Conservation (phyloP, 1,140 invertebrate genomes). For the Aphelenchoides fujianensis region DNA sequence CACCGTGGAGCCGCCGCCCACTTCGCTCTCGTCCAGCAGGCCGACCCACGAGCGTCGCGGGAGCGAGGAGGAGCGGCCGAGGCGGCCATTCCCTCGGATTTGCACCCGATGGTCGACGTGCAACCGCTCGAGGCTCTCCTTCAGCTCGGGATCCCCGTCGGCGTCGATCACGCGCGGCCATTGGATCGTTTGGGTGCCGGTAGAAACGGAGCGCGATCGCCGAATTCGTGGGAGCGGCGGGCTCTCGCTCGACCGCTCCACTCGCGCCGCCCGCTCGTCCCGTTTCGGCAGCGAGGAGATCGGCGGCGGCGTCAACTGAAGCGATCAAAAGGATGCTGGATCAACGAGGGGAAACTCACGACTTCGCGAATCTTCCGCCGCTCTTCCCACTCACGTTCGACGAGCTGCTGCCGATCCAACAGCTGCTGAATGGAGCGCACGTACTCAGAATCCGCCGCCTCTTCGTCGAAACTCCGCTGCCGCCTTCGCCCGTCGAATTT, state of each 20-base stretch:
- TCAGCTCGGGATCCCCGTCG: not conserved
- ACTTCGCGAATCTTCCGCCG: not conserved
- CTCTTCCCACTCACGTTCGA: slow-evolving; percentile 9
- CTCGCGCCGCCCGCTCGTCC: no score
- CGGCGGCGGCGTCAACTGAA: no score
- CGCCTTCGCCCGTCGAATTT: not conserved
- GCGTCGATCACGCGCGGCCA: not conserved
- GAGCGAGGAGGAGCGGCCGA: not conserved
- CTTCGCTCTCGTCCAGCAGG: slow-evolving; percentile 1
- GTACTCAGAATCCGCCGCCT: not conserved
- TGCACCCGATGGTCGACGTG: not conserved
- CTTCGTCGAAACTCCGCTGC: not conserved
- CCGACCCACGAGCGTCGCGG: not conserved
- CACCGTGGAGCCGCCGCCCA: not conserved
- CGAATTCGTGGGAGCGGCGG: not conserved
- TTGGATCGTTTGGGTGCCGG: not conserved
- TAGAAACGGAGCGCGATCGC: not conserved
- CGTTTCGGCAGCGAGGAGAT: no score
- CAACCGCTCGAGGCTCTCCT: not conserved
- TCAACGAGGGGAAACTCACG: no score
- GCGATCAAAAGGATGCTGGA: no score
- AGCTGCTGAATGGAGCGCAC: not conserved
- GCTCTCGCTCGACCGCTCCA: not conserved
- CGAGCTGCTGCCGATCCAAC: not conserved
- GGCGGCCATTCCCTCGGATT: not conserved